These are phyloP conservation scores for Salticus scenicus DNA, from an alignment of 2,888 invertebrate genomes.

Conservation along the genomic window DNA sequence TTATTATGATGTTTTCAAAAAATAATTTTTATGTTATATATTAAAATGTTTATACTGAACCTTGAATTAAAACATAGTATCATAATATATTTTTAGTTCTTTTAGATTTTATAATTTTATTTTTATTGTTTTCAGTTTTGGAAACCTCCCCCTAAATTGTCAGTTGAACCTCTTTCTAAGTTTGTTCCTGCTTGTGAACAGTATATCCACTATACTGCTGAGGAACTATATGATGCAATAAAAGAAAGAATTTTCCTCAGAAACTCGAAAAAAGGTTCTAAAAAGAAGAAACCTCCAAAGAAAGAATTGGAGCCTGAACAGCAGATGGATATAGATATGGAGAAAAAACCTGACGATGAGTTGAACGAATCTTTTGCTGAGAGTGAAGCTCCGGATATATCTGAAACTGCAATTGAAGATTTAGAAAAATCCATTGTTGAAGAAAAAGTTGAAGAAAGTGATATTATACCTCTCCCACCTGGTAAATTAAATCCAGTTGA, in stretches of 20 bases:
- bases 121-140: constrained; percentile 81
- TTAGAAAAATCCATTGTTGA: constrained; percentile 40
- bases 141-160: constrained; percentile 83
- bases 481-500: constrained; percentile 76
- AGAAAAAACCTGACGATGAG: constrained; percentile 63
- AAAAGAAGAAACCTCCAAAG: constrained; percentile 36
- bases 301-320: constrained; percentile 22
- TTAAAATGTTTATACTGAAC: no score
- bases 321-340: constrained; percentile 45
- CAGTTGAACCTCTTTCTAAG: constrained; percentile 79
- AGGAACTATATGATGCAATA: constrained; percentile 58
- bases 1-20: no score
- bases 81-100: no score
- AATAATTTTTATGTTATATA: no score
- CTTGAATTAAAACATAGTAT: no score
- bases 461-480: constrained; percentile 38
- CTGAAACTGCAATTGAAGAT: constrained; percentile 38
- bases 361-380: constrained; percentile 72
- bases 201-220: constrained; percentile 35
- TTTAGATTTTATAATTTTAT: no score
- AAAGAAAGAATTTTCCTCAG: constrained; percentile 39
- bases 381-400: constrained; percentile 39
- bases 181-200: constrained; percentile 76
- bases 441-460: constrained; percentile 56
- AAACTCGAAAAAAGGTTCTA: constrained; percentile 41